A percentile compares a stretch with the other conserved stretches of the same genome.
phyloP scores from a whole-genome alignment of 1,140 invertebrate genomes.

The Lepidurus apus region DNA sequence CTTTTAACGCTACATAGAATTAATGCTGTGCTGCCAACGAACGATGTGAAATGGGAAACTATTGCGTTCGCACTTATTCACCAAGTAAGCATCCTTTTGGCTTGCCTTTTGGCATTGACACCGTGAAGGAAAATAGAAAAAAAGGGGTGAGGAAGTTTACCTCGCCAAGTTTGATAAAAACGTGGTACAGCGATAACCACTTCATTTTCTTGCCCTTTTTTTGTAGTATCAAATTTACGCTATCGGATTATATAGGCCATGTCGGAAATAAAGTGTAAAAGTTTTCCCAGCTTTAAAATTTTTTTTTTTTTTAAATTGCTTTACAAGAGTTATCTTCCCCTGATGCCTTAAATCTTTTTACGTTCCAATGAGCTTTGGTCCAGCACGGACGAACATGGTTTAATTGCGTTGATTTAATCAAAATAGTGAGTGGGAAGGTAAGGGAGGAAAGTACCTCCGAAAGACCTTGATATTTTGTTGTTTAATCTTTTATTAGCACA shows the following conservation, averaged over 20 bases:
- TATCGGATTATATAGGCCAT: neutral
- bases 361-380: neutral
- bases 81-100: neutral
- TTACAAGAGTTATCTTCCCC: no score
- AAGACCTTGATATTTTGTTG: neutral
- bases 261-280: no score
- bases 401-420: neutral
- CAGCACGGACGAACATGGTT: neutral
- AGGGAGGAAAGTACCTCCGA: neutral
- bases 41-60: no score
- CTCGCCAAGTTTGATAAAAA: conserved; percentile 7
- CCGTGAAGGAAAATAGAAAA: neutral
- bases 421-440: neutral
- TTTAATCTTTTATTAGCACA: neutral
- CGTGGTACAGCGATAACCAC: neutral
- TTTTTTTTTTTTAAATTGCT: no score
- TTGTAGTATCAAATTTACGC: neutral
- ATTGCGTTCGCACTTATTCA: no score
- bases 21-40: no score
- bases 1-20: no score
- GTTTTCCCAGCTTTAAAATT: no score
- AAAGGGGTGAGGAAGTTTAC: neutral
- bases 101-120: neutral
- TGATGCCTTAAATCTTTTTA: neutral
- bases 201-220: neutral